Evolutionary conservation across 2,888 invertebrate genomes (phyloP), one percentile per base, ranked within the genome.

Genomic region (Morpho achilles): DNA sequence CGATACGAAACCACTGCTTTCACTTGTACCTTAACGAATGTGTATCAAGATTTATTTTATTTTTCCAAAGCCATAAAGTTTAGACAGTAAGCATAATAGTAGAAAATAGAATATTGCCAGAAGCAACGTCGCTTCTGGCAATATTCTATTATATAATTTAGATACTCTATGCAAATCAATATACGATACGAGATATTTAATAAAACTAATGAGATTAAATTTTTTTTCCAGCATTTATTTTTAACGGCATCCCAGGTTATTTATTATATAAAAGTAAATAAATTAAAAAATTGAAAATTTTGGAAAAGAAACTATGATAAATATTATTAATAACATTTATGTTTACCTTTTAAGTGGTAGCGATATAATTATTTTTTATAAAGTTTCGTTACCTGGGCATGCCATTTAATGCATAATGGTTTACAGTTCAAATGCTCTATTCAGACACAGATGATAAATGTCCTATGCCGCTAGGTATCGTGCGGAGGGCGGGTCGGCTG

Each of bases 401-500:
- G 53, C 61, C 57, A 53, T 52, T 61, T 54, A 56, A 58, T 51
- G 61, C 56, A 50, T 48, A 48, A 61, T 74, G 74, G 70, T 71
- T 70, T 87, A 80, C 80, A 87, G 77, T 73, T 83, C 77, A 42
- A 59, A 51, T 49, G 54, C 50, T 65, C 61, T 67, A 62, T 65
- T 64, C 60, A 71, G 75, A 70, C 72, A 73, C 75, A 84, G 84
- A 81, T 86, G 79, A 84, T 87, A 80, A 80, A 87, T 77, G 73
- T 83, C 77, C 74, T 88, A 75, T 90, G 90, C 89, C 92, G 92
- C 92, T 93, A 93, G 93, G 93, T 96, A 96, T 96, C 95, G 96
- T 95, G 93, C 95, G 95, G 91, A 93, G 92, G 78, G 94, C 96
- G 92, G 95, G 95, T 83, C 94, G 96, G 91, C 94, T 96, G 92